phyloP scores from a whole-genome alignment of 2,797 vertebrate genomes.

The Micropoecilia bifurca region DNA sequence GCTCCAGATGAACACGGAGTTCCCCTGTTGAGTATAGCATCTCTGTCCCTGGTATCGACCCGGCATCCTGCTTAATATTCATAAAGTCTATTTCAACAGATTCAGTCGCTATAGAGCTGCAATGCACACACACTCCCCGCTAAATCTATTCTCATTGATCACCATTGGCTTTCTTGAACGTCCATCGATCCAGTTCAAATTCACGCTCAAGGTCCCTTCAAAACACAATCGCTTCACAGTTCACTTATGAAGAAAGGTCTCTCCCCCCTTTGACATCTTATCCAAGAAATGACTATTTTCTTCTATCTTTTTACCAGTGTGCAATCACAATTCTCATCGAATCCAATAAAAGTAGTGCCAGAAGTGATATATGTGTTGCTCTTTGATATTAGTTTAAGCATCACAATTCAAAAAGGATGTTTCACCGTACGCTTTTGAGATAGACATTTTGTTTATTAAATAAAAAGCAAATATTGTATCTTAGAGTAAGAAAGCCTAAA shows the following conservation, averaged over 20 bases:
- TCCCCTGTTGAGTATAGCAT: slow-evolving; percentile 58
- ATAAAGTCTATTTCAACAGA: slow-evolving; percentile 92
- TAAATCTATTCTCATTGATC: slow-evolving; percentile 98
- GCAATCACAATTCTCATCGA: slow-evolving; percentile 68
- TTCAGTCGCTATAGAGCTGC: slow-evolving; percentile 85
- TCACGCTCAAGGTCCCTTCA: slow-evolving; percentile 85
- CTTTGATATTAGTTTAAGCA: slow-evolving; percentile 64
- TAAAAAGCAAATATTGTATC: not conserved
- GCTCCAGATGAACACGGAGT: slow-evolving; percentile 37
- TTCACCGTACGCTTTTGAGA: slow-evolving; percentile 14
- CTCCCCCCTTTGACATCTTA: slow-evolving; percentile 41
- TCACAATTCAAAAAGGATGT: slow-evolving; percentile 44
- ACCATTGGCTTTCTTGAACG: slow-evolving; percentile 85
- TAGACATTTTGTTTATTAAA: slow-evolving; percentile 22
- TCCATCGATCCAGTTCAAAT: slow-evolving; percentile 85
- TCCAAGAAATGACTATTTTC: slow-evolving; percentile 55
- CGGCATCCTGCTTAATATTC: slow-evolving; percentile 91
- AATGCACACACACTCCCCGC: slow-evolving; percentile 64
- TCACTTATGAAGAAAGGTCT: slow-evolving; percentile 77
- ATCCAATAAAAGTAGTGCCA: slow-evolving; percentile 63
- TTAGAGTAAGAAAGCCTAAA: not conserved
- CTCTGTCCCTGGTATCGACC: slow-evolving; percentile 83
- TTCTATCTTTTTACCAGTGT: slow-evolving; percentile 65
- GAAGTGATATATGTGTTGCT: slow-evolving; percentile 54
- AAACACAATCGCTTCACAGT: slow-evolving; percentile 70